Evolutionary conservation across 2,113 vertebrate genomes (phyloP), one percentile per base, ranked within the genome.

Genomic region (Planiliza haematocheilus): DNA sequence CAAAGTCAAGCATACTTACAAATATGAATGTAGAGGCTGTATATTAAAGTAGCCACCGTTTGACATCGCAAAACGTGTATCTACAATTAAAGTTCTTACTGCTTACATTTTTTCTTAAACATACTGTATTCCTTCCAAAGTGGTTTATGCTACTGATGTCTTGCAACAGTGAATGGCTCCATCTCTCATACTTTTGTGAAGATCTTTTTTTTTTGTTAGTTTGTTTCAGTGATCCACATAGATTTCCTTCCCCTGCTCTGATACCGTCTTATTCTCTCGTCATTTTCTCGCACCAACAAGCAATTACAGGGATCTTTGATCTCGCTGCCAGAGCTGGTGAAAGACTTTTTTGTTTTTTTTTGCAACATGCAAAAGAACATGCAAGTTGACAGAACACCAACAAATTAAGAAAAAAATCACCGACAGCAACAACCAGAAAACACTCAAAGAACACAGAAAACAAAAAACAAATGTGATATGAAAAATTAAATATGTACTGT

Each of bases 1-100:
- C 57, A 71, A 63, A 83, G 53, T 80, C 53, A 68, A 64, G 38
- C 56, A 57, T 78, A 74, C 85, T 84, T 79, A 79, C 59, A 71
- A 74, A 74, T 73, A 62, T 49, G 41, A 70, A 43, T 45, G 39
- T 63, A 50, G 10, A 37, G 11, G 76, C 46, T 12, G 34, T 42
- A 37, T 70, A 55, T 82, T 74, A 7, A 72, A 82, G 68, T 51
- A 60, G 12, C 36, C 7, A 53, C 4, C n/a, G 5, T n/a, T 10
- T 48, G 46, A 48, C 46, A 48, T n/a, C 7, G n/a, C 45, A 17
- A 10, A n/a, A 7, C 12, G 24, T 30, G 24, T n/a, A 4, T n/a
- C n/a, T n/a, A n/a, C n/a, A n/a, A n/a, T n/a, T n/a, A n/a, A n/a
- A n/a, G n/a, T n/a, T n/a, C n/a, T n/a, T n/a, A n/a, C n/a, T n/a